Evolutionary conservation across 2,797 vertebrate genomes (phyloP), one percentile per base, ranked within the genome.

Genomic region (Craterocephalus amniculus): DNA sequence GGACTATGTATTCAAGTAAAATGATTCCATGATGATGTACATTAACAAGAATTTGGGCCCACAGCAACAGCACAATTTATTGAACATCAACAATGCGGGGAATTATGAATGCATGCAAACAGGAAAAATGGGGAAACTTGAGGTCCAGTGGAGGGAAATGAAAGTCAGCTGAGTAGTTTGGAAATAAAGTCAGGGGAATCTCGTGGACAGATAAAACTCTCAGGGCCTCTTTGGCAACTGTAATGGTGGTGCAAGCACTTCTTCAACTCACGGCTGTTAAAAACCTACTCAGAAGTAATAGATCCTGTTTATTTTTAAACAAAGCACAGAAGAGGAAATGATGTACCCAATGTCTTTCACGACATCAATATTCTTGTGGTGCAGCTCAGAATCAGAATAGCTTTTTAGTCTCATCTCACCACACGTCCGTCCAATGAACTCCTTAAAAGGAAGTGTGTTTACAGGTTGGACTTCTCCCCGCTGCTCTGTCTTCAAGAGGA

Each of bases 391-490:
- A 0, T n/a, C 5, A 56, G 10, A 3, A n/a, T 14, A 62, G 35
- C 49, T 81, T 36, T 82, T 83, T 83, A 62, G 73, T 79, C 14
- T 58, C 49, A 73, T 62, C 40, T 43, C 56, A 68, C 0, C 49
- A 27, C 34, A 58, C 52, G 71, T 54, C 63, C 13, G 12, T 67
- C 18, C 54, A 32, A 12, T 18, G 36, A 55, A 52, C 12, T 62
- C 83, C 84, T 72, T 73, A 89, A 89, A 90, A 88, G 91, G 90
- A 91, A 89, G 63, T 79, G 40, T 88, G 80, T 87, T 91, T 88
- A 88, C 58, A 63, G 51, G 27, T 78, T 83, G 29, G 24, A 78
- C 88, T 87, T 85, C 90, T 89, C n/a, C 64, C 10, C 51, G 58
- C 6, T 52, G 40, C 32, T 79, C 74, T 58, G 63, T 63, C 54